These are phyloP conservation scores for Channallabes apus DNA, from an alignment of 2,797 vertebrate species.

Conservation along the genomic window DNA sequence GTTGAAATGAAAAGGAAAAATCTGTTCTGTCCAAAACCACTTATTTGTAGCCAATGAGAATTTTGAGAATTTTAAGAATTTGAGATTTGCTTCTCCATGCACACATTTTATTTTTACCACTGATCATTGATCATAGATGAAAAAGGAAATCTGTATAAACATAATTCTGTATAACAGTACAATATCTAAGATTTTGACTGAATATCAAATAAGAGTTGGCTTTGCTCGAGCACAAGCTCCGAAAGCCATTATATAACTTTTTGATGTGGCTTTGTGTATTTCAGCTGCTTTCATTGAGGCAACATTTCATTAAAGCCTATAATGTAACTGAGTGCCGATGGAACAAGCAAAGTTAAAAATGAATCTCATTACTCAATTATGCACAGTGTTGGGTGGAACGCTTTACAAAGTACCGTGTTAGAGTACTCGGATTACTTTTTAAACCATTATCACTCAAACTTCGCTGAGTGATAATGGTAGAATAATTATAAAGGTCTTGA, in stretches of 20 bases:
- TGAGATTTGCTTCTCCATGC: constrained; percentile 5
- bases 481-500: no score
- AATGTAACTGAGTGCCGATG: constrained; percentile 11
- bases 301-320: neutral
- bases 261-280: constrained; percentile 17
- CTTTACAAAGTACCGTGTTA: no score
- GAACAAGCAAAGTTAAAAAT: constrained; percentile 15
- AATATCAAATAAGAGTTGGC: constrained; percentile 13
- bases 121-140: constrained; percentile 6
- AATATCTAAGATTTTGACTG: constrained; percentile 18
- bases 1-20: neutral
- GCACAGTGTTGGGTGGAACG: constrained; percentile 1
- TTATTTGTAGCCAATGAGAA: constrained; percentile 2
- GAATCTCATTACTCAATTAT: constrained; percentile 41
- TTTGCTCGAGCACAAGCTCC: constrained; percentile 10
- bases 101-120: neutral
- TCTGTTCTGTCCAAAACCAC: neutral
- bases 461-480: no score
- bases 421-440: no score
- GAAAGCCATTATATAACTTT: constrained; percentile 7
- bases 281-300: neutral
- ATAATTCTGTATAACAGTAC: neutral
- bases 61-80: neutral
- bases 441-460: no score
- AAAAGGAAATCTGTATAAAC: constrained; percentile 9